Evolutionary conservation across 1,140 invertebrate species (phyloP), one percentile per base, ranked within the genome.

Genomic region (Nomia melanderi): DNA sequence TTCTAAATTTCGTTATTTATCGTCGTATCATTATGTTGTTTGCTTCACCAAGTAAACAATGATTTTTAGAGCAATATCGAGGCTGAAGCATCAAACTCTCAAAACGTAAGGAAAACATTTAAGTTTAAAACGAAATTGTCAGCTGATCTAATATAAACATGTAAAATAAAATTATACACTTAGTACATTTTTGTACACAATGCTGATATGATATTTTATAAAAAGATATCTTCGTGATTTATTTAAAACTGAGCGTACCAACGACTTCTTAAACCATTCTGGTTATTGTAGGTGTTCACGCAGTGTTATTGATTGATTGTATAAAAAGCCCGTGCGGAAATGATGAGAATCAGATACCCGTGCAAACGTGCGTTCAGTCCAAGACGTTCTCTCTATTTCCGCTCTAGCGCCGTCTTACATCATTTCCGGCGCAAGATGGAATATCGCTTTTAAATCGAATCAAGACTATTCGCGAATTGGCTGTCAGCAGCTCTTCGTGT

Each of bases 361-460:
- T 56, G n/a, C 44, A 41, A 73, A 72, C 60, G 53, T 64, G 41
- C 54, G 62, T 72, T 84, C 88, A 78, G 85, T 90, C 85, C 84
- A 91, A 91, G 91, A 91, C 87, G 89, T 84, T 90, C 88, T 90
- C 88, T 90, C 88, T 80, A 91, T 91, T 92, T 92, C 90, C 91
- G 89, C 82, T 78, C 69, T 69, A 88, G 87, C 83, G 79, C 86
- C 90, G 88, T 91, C 90, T 92, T 92, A 92, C 88, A 91, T 89
- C 86, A 91, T 92, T 91, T 92, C 91, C 91, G 90, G 86, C 74
- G 73, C 86, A 82, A 87, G 88, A 92, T 91, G 90, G 90, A 91
- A 92, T 91, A 91, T 92, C 90, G 90, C 90, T 91, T 92, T 89
- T 91, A 90, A 91, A 91, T 92, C 88, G 87, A 92, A 92, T 92